Conservation (phyloP, 2,888 invertebrate species). For the Ryuthela nishihirai region DNA sequence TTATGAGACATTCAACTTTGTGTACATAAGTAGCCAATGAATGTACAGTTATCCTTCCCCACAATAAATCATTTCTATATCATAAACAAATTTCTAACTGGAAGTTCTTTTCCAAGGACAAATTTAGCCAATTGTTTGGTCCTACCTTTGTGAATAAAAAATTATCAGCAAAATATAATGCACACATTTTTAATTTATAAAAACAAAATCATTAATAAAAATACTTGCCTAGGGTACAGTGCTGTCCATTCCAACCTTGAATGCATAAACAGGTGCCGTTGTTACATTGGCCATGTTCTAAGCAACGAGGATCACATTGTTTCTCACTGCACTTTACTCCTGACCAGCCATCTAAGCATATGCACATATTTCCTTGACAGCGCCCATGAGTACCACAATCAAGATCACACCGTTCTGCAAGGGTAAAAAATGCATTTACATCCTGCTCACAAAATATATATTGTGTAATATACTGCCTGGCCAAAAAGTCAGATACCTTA, state of each 20-base stretch:
- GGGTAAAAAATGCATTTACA: background rate
- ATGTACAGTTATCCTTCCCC: too few species aligned
- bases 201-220: constrained; percentile 3
- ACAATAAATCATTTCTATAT: too few species aligned
- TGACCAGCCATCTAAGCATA: constrained; percentile 78
- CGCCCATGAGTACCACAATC: constrained; percentile 93
- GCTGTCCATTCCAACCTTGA: constrained; percentile 96
- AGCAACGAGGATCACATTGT: constrained; percentile 86
- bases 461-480: too few species aligned
- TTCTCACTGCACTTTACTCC: constrained; percentile 87
- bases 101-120: too few species aligned
- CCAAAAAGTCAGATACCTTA: too few species aligned
- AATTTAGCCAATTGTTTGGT: too few species aligned
- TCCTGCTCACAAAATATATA: too few species aligned
- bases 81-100: too few species aligned
- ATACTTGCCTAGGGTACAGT: constrained; percentile 91
- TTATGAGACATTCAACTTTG: too few species aligned
- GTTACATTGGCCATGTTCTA: constrained; percentile 92
- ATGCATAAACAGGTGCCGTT: constrained; percentile 97
- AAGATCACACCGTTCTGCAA: constrained; percentile 78
- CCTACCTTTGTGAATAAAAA: too few species aligned
- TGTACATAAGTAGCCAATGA: too few species aligned
- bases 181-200: background rate
- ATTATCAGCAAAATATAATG: too few species aligned
- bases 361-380: constrained; percentile 86